Percentiles rank a stretch among this genome's conserved stretches.
phyloP scores from a whole-genome alignment of 2,888 invertebrate genomes.

The Clepsis dumicolana region DNA sequence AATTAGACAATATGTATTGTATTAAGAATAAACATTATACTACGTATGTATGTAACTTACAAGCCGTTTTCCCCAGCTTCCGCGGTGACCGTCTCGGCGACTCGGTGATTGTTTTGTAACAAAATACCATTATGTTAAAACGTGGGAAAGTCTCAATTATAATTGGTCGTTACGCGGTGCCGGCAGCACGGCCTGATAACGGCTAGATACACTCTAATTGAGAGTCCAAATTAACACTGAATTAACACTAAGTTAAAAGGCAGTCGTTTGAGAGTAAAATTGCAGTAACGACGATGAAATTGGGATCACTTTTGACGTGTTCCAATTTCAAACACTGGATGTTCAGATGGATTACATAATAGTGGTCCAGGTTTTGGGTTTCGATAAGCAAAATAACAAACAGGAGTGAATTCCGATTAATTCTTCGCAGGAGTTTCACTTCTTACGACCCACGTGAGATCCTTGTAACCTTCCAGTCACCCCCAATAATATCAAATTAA shows the following conservation, averaged over 20 bases:
- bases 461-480: too few relatives aligned
- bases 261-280: neutral
- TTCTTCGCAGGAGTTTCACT: neutral
- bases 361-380: too few relatives aligned
- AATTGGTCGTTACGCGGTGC: constrained; percentile 3
- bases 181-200: constrained; percentile 1
- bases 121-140: constrained; percentile 74
- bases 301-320: too few relatives aligned
- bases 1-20: constrained; percentile 2
- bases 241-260: neutral
- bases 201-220: constrained; percentile 14
- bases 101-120: constrained; percentile 80
- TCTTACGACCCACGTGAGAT: neutral
- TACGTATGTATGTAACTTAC: constrained; percentile 54
- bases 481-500: too few relatives aligned
- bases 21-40: constrained; percentile 1
- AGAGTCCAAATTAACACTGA: constrained; percentile 1
- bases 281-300: too few relatives aligned
- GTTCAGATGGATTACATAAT: too few relatives aligned
- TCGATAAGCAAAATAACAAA: too few relatives aligned
- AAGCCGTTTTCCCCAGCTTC: constrained; percentile 47
- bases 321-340: too few relatives aligned
- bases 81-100: constrained; percentile 69
- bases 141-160: constrained; percentile 33
- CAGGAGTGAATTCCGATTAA: too few relatives aligned